phyloP scores from a whole-genome alignment of 2,888 invertebrate genomes.

The Incurvaria masculella region DNA sequence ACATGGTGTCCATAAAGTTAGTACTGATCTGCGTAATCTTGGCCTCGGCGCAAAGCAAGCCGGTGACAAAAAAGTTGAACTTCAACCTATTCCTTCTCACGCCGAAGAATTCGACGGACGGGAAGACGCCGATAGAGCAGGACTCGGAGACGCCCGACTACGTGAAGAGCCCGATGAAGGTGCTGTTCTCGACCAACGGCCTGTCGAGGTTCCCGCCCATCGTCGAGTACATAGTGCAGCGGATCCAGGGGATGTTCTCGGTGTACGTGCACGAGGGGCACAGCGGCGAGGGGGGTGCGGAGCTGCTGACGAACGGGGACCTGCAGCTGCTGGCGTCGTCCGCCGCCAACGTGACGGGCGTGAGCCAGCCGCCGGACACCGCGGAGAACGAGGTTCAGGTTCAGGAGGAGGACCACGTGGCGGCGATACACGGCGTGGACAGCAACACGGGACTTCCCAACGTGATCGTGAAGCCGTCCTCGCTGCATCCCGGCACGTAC shows the following conservation, averaged over 20 bases:
- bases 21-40: neutral
- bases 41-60: constrained; percentile 23
- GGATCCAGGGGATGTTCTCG: constrained; percentile 67
- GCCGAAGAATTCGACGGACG: constrained; percentile 19
- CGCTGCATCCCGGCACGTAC: constrained; percentile 39
- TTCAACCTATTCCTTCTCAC: constrained; percentile 47
- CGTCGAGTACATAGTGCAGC: constrained; percentile 65
- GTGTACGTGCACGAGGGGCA: constrained; percentile 61
- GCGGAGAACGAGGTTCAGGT: neutral
- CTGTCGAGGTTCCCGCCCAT: constrained; percentile 63
- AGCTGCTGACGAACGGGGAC: constrained; percentile 11
- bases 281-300: constrained; percentile 29
- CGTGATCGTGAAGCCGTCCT: constrained; percentile 36
- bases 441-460: constrained; percentile 37
- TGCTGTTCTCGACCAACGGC: constrained; percentile 35
- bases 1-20: neutral
- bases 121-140: constrained; percentile 23
- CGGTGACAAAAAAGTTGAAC: constrained; percentile 41
- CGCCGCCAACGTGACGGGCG: constrained; percentile 1
- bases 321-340: constrained; percentile 6
- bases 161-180: constrained; percentile 17
- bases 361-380: neutral
- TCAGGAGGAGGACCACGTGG: constrained; percentile 39
- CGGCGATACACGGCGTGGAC: constrained; percentile 29
- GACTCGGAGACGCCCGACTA: constrained; percentile 15